Base-by-base conservation (phyloP, 2,113 vertebrate genomes). In the Entosphenus tridentatus region DNA sequence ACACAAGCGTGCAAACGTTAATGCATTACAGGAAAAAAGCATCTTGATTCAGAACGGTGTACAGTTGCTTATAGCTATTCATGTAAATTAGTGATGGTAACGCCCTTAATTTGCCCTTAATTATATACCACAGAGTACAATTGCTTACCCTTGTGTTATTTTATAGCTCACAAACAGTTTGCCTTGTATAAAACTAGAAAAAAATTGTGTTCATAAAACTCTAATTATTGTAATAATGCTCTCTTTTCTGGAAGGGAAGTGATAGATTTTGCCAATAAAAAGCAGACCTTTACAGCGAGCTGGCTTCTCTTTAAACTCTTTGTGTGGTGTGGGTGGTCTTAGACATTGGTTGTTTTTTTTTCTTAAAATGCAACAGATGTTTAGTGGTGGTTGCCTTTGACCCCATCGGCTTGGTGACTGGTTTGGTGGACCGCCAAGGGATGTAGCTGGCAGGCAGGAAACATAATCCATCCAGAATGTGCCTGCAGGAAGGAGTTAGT, bases 171-270 rank as follows among this genome's bases (percentile, higher is more conserved):
- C 39, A 65, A 65, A 65, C 21, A 21, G n/a, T 65, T 65, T 65
- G 62, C 62, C 62, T 65, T 65, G 62, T 65, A 65, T 65, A 65
- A 65, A 65, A 65, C 62, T 65, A 65, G 62, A 65, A 65, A 39
- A 39, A 65, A 65, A 65, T 65, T 65, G 62, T 65, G 62, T 65
- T 65, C 62, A 65, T 65, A 65, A 65, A 21, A 65, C 62, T n/a
- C 62, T 65, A 65, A 65, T 65, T 65, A 65, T 65, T 65, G 62
- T 65, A 65, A 65, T 65, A 65, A 16, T 65, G 62, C 21, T 65
- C 62, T 65, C 62, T 65, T 65, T 65, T 65, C 62, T 65, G 62
- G 62, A 65, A 65, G 62, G 62, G 62, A 65, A 65, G 62, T 65
- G 62, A 65, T 65, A 65, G 62, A 65, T 65, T 65, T 65, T 65